Evolutionary conservation across 2,113 vertebrate species (phyloP), one percentile per base, ranked within the genome.

Genomic region (Leuciscus idus): DNA sequence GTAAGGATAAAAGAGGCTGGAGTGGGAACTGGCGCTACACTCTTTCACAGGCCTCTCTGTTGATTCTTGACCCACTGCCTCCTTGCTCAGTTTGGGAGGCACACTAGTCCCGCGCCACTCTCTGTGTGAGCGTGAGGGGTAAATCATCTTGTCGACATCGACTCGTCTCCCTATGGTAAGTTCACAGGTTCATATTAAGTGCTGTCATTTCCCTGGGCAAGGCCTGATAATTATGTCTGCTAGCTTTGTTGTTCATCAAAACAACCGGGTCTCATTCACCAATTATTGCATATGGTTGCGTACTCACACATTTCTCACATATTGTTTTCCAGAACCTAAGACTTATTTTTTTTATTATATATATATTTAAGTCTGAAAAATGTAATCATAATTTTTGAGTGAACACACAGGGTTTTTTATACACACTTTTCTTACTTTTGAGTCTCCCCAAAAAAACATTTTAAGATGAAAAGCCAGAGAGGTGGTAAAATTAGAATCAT

Each of bases 201-300:
- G 55, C 81, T 73, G 66, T 57, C 70, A 12, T 30, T 23, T 81
- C 83, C 66, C 55, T n/a, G 21, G 90, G 87, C 85, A 86, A 86
- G 28, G 81, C 59, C 36, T 75, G 88, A 10, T 39, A 88, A 92
- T 89, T 86, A 79, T 88, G 91, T 86, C 85, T 28, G 57, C 48
- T 83, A 55, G 39, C 46, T 46, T 83, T 81, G 33, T 57, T 88
- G 84, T 75, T 62, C 13, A 9, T 17, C 6, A 52, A 52, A 77
- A 52, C 48, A 77, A 77, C 43, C 19, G 6, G 17, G 46, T 48
- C 48, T 30, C 23, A 15, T 76, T 76, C 6, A 28, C 74, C 19
- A 77, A 30, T 75, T 48, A 75, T 6, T 48, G 73, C 43, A 75
- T 75, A 26, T 68, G 68, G 46, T 68, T 81, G 68, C 19, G 2